Percentiles rank a stretch among this genome's conserved stretches.
Evolutionary conservation across 2,797 vertebrate genomes (phyloP).

Genomic region (Halcyon chelicuti): DNA sequence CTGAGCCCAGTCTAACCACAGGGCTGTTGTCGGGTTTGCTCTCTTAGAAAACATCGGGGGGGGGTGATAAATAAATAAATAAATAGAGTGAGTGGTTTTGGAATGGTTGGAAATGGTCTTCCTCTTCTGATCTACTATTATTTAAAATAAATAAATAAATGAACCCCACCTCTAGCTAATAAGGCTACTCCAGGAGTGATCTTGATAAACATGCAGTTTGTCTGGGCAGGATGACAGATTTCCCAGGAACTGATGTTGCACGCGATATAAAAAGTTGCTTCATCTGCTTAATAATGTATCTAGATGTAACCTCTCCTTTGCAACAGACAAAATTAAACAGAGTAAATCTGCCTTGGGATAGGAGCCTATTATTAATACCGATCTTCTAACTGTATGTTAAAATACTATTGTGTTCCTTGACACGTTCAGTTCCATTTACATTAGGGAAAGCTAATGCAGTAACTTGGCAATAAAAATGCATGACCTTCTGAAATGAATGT

Average conservation of each 20-base stretch:
- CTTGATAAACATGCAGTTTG: neutral
- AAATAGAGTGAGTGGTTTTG: neutral
- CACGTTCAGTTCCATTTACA: neutral
- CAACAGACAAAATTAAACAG: slow-evolving; percentile 34
- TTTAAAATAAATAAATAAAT: neutral
- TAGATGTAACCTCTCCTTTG: slow-evolving; percentile 31
- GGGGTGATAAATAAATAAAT: neutral
- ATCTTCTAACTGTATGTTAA: slow-evolving; percentile 16
- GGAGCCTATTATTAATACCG: neutral
- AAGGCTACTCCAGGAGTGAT: neutral
- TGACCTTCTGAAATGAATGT: neutral
- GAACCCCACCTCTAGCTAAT: neutral
- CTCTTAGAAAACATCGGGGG: neutral
- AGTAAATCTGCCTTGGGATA: slow-evolving; percentile 42
- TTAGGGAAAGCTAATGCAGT: slow-evolving; percentile 1
- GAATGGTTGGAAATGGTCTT: neutral
- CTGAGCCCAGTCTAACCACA: neutral
- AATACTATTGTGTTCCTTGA: slow-evolving; percentile 5
- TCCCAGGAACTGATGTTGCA: neutral
- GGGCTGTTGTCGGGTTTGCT: fast-evolving
- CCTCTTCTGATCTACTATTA: neutral
- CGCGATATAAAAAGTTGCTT: neutral
- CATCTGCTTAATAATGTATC: slow-evolving; percentile 27
- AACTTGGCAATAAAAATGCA: slow-evolving; percentile 14
- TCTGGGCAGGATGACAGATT: neutral